Conservation (phyloP, 2,113 vertebrate species). For the Climacteris rufus region DNA sequence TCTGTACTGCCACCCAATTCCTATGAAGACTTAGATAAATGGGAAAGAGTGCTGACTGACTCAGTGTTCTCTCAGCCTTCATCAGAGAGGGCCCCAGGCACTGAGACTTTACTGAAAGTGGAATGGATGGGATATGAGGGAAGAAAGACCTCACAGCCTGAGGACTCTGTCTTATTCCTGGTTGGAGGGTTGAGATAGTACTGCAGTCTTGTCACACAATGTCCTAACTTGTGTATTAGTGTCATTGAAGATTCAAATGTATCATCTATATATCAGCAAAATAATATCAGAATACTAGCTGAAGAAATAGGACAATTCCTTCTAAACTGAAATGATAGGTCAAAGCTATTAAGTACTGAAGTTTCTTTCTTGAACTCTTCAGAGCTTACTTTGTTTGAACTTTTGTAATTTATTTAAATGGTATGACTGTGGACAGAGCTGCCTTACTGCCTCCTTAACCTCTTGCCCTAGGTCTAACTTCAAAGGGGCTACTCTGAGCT, state of each 20-base stretch:
- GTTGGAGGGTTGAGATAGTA: neutral
- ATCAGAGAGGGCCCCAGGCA: neutral
- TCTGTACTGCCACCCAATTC: neutral
- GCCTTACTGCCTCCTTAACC: neutral
- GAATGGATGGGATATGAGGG: neutral
- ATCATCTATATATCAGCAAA: neutral
- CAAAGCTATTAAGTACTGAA: neutral
- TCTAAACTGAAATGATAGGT: neutral
- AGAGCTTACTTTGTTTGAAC: neutral
- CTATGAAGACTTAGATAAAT: neutral
- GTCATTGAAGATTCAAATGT: neutral
- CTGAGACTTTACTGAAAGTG: neutral
- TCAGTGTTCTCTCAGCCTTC: neutral
- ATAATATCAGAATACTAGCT: neutral
- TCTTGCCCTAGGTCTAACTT: neutral
- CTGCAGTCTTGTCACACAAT: no score
- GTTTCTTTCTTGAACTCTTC: neutral
- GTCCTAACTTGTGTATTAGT: neutral
- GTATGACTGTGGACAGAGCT: neutral
- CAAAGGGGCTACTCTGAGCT: neutral
- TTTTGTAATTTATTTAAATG: neutral
- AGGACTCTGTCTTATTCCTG: neutral
- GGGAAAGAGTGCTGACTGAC: neutral
- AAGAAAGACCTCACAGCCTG: neutral
- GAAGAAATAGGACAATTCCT: neutral